Evolutionary conservation across 2,888 invertebrate species (phyloP).

Genomic region (Dryadula phaetusa): DNA sequence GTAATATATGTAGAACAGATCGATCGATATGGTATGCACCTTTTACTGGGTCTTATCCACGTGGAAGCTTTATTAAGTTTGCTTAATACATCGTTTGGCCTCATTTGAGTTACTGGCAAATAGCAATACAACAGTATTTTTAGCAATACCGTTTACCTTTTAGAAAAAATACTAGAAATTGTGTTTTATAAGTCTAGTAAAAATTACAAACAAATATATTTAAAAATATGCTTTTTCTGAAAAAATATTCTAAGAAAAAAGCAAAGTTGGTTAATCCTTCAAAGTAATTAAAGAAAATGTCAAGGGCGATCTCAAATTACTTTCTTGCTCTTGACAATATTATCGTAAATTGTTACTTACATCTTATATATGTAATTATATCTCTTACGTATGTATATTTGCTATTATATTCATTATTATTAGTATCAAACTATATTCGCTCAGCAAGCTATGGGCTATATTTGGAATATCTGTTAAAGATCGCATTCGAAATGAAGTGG

Average conservation of each 20-base stretch:
- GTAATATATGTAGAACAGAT: neutral
- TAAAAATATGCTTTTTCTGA: neutral
- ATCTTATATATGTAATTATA: neutral
- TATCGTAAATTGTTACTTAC: neutral
- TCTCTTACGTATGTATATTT: no score
- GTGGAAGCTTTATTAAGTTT: conserved; percentile 11
- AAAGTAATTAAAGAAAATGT: neutral
- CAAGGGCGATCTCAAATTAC: neutral
- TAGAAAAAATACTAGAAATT: neutral
- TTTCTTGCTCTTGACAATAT: neutral
- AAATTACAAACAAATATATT: no score
- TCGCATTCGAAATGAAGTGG: no score
- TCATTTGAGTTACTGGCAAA: conserved; percentile 9
- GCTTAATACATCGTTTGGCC: conserved; percentile 1
- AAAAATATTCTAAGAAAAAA: neutral
- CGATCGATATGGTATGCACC: conserved; percentile 8
- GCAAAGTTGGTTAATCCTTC: neutral
- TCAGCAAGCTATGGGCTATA: no score
- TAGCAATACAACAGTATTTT: no score
- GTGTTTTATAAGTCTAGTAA: no score
- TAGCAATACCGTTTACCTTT: neutral
- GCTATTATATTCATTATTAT: no score
- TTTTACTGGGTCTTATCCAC: conserved; percentile 7
- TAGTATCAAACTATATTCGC: no score
- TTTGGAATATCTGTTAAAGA: no score